phyloP scores from a whole-genome alignment of 2,113 vertebrate genomes.

The Gadus chalcogrammus region DNA sequence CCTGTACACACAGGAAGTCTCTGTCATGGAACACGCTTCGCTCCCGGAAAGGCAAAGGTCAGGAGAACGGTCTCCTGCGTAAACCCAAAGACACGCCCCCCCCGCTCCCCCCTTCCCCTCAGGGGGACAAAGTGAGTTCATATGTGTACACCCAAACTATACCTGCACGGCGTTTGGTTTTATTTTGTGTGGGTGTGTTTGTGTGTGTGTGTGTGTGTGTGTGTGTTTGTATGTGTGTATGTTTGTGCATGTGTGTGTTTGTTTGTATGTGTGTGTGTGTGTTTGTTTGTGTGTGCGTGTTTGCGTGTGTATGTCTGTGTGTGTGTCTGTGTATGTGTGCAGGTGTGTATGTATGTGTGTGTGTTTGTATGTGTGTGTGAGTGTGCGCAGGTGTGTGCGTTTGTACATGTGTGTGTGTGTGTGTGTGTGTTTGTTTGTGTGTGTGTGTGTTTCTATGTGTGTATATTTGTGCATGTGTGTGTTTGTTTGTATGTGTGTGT shows the following conservation, averaged over 20 bases:
- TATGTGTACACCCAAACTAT: constrained; percentile 31
- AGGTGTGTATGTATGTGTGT: too few relatives aligned
- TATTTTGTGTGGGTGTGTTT: constrained; percentile 1
- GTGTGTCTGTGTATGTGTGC: too few relatives aligned
- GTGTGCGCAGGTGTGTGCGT: not conserved
- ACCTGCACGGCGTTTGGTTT: constrained; percentile 38
- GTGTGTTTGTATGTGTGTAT: not conserved
- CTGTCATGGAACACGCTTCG: constrained; percentile 99
- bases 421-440: too few relatives aligned
- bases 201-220: constrained; percentile 8
- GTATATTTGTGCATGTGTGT: too few relatives aligned
- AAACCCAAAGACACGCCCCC: constrained; percentile 86
- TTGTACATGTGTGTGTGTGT: too few relatives aligned
- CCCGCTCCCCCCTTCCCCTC: constrained; percentile 76
- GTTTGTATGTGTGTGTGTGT: constrained; percentile 2
- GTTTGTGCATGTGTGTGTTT: too few relatives aligned
- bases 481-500: constrained; percentile 4
- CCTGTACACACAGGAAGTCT: constrained; percentile 92
- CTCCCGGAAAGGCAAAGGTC: constrained; percentile 91
- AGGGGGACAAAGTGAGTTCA: constrained; percentile 94
- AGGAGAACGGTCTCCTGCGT: constrained; percentile 85
- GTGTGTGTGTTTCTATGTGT: too few relatives aligned
- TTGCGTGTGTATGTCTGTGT: too few relatives aligned
- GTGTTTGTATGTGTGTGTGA: too few relatives aligned
- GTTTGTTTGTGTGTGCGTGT: not conserved